phyloP scores from a whole-genome alignment of 2,888 invertebrate species.

The Stratiomys singularior region DNA sequence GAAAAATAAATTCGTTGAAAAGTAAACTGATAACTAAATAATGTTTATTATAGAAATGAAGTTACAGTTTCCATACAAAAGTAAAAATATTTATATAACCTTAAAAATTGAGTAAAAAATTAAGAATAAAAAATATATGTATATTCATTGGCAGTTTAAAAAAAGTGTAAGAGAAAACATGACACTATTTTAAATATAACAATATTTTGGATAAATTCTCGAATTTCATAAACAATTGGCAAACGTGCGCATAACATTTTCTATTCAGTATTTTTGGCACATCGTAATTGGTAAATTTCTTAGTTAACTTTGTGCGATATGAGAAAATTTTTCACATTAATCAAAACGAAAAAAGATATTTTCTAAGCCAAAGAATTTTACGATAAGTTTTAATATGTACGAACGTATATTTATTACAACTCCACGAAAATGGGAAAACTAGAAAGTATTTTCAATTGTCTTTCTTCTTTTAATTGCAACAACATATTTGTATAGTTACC shows the following conservation, averaged over 20 bases:
- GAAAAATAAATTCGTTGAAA: slow-evolving; percentile 15
- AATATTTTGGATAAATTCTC: not conserved
- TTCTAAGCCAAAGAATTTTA: slow-evolving; percentile 39
- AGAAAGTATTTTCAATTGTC: not conserved
- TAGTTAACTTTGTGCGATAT: no score
- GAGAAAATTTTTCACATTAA: no score
- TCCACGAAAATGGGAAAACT: not conserved
- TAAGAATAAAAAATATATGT: not conserved
- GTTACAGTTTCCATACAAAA: slow-evolving; percentile 32
- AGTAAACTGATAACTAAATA: slow-evolving; percentile 3
- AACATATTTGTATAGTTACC: slow-evolving; percentile 17
- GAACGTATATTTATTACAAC: not conserved
- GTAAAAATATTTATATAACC: no score
- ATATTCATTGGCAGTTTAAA: not conserved
- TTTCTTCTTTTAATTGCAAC: not conserved
- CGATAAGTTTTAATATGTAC: slow-evolving; percentile 19
- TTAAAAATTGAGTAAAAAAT: not conserved
- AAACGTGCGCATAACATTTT: no score
- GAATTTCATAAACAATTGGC: no score
- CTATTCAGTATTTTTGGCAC: no score
- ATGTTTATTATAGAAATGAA: slow-evolving; percentile 19
- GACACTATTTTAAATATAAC: not conserved
- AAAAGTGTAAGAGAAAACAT: not conserved
- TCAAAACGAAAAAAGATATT: not conserved
- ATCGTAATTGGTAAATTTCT: no score